Percentiles rank a stretch among this genome's conserved stretches.
Conservation (phyloP, 2,113 vertebrate genomes). For the Gorsachius goisagi region DNA sequence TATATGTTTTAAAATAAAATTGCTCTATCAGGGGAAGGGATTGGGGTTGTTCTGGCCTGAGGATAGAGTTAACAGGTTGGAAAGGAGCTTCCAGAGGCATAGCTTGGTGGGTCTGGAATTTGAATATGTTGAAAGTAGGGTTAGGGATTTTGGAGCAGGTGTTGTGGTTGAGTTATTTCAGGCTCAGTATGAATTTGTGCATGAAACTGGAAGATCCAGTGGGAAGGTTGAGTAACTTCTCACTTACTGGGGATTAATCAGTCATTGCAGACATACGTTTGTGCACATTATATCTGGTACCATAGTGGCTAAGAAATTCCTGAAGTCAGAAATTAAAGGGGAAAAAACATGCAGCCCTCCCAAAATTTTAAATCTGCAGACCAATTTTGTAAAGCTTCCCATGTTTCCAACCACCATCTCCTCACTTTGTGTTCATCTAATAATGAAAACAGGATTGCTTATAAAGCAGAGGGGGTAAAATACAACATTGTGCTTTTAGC, state of each 20-base stretch:
- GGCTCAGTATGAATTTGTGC: background rate
- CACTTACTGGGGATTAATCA: background rate
- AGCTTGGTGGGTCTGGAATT: background rate
- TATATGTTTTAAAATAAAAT: background rate
- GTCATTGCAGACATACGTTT: accelerated
- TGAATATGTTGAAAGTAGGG: background rate
- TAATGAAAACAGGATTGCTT: background rate
- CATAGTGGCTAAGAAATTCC: background rate
- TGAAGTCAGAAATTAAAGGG: background rate
- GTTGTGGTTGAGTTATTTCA: background rate
- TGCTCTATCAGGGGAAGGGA: background rate
- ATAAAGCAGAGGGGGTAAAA: background rate
- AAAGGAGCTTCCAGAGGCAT: background rate
- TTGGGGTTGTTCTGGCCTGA: background rate
- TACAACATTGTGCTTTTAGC: background rate
- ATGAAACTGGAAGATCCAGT: background rate
- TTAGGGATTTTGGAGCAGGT: background rate
- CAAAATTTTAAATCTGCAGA: background rate
- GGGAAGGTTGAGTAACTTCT: background rate
- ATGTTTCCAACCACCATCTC: background rate
- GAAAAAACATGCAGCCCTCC: no score
- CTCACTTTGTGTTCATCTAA: background rate
- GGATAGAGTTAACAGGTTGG: background rate
- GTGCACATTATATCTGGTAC: background rate
- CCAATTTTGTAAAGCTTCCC: background rate